Conservation (phyloP, 2,888 invertebrate species). For the Ochropacha duplaris region DNA sequence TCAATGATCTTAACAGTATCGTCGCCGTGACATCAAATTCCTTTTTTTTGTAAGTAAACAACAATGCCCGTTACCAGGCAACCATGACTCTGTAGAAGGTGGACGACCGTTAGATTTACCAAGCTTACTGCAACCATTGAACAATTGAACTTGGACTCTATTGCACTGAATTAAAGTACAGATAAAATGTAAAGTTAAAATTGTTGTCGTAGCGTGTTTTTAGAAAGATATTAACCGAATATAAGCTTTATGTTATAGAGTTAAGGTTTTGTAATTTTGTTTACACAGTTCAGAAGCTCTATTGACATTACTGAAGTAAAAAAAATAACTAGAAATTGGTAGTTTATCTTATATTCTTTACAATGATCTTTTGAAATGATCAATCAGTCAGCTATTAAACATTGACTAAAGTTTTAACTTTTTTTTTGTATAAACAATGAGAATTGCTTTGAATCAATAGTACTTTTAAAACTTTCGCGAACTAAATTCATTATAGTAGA, state of each 20-base stretch:
- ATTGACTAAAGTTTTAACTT: no score
- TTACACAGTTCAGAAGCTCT: background rate
- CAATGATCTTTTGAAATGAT: background rate
- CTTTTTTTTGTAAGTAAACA: conserved; percentile 51
- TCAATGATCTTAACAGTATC: conserved; percentile 6
- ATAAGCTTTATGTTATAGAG: background rate
- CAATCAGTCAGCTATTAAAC: background rate
- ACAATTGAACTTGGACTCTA: background rate
- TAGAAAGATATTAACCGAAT: background rate
- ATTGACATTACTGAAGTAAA: background rate
- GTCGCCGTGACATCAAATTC: conserved; percentile 17
- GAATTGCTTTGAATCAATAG: no score
- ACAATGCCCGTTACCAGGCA: conserved; percentile 59
- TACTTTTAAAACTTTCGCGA: no score
- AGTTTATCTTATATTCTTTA: background rate
- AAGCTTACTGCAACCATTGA: conserved; percentile 7
- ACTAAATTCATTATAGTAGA: no score
- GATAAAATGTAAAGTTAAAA: background rate
- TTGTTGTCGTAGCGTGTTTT: background rate
- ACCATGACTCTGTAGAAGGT: conserved; percentile 59
- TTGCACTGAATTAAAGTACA: background rate
- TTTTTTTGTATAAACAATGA: no score
- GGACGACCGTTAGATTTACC: conserved; percentile 55
- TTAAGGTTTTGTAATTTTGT: conserved; percentile 2
- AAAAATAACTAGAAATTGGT: background rate